Evolutionary conservation across 2,888 invertebrate species (phyloP), one percentile per base, ranked within the genome.

Genomic region (Drosophila pseudotakahashii): DNA sequence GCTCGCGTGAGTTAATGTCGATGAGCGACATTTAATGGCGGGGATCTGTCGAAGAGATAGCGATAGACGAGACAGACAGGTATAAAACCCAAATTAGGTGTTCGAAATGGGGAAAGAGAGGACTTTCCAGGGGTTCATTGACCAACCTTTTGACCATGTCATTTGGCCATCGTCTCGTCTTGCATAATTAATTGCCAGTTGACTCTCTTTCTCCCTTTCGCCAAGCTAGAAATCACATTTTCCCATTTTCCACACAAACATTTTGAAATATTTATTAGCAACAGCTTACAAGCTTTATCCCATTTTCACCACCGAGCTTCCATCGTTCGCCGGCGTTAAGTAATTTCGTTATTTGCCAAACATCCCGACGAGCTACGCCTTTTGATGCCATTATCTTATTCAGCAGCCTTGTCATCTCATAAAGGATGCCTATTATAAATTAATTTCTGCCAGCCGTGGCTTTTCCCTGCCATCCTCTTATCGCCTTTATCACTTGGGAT

Each of bases 391-490:
- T 85, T 85, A 85, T 85, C 85, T 85, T 83, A 86, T 79, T 88
- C 85, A 79, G 85, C 88, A 78, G 81, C 84, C 85, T 88, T 85
- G 85, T 85, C 85, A 88, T 88, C 88, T 88, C 79, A 76, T 85
- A 88, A 85, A 85, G 85, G 85, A 85, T 88, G 88, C 85, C 88
- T 85, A 85, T 85, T 85, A 85, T 88, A 85, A 85, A 85, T 85
- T 85, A 85, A 88, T 85, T 85, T 88, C 76, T 86, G 77, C 80
- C 86, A 80, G 78, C 81, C 79, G 74, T 68, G 74, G 52, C 47
- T 45, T 69, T 36, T 47, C 51, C 26, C 26, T 64, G 55, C 34
- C 48, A 34, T 59, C 58, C 73, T 68, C 73, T 68, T 75, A 78
- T 73, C 73, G 81, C 67, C 76, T 74, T 73, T 83, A 81, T 83